Conservation (phyloP, 2,113 vertebrate species). For the Illadopsis cleaveri region DNA sequence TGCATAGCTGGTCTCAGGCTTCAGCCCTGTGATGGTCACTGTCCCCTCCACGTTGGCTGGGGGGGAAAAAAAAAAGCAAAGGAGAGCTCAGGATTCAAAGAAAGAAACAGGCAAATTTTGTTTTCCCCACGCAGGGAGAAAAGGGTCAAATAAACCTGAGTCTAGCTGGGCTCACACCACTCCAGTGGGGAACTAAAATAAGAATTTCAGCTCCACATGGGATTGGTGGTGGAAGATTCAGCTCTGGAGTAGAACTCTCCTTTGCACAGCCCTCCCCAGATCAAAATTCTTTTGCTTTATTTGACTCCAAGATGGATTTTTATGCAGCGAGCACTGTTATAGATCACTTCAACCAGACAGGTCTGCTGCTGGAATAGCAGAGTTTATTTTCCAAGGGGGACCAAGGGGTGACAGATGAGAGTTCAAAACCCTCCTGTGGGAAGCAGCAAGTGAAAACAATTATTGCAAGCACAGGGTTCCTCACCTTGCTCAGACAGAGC, state of each 20-base stretch:
- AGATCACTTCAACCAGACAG: not conserved
- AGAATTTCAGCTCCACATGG: not conserved
- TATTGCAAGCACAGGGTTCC: not conserved
- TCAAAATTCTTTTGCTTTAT: not conserved
- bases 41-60: conserved; percentile 74
- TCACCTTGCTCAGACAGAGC: not conserved
- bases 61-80: not conserved
- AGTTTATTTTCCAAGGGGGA: not conserved
- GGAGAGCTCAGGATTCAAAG: not conserved
- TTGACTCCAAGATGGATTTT: not conserved
- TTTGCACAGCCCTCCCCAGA: not conserved
- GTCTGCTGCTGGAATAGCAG: not conserved
- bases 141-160: not conserved
- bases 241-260: not conserved
- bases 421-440: not conserved
- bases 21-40: conserved; percentile 87
- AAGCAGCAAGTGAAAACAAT: not conserved
- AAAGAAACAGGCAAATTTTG: not conserved
- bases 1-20: conserved; percentile 87
- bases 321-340: not conserved
- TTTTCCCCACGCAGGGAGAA: not conserved
- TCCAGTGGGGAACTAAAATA: not conserved
- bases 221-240: not conserved
- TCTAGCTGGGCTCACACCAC: not conserved
- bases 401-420: not conserved